phyloP scores from a whole-genome alignment of 2,797 vertebrate genomes.

The Borostomias antarcticus region DNA sequence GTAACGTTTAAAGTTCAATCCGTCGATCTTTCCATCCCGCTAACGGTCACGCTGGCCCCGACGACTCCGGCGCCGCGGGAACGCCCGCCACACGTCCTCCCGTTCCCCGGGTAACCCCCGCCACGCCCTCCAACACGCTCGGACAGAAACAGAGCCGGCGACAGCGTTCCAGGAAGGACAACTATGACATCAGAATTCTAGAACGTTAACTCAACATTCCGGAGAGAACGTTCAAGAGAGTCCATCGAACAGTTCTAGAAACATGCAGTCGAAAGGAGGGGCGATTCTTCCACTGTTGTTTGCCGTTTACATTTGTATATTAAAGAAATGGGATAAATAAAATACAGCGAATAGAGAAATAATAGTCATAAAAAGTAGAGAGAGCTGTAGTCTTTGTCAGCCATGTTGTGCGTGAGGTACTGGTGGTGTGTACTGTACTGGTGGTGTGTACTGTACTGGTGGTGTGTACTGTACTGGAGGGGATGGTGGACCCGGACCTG shows the following conservation, averaged over 20 bases:
- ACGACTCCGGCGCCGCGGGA: not conserved
- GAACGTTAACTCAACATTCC: not conserved
- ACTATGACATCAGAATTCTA: not conserved
- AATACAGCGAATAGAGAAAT: no score
- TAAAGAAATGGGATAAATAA: not conserved
- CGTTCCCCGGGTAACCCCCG: not conserved
- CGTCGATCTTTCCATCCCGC: not conserved
- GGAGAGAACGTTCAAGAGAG: not conserved
- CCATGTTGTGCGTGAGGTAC: no score
- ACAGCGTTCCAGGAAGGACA: not conserved
- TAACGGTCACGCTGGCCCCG: not conserved
- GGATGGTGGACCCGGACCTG: not conserved
- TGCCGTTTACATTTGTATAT: not conserved
- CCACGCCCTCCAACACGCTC: not conserved
- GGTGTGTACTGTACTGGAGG: not conserved
- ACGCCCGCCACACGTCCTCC: no score
- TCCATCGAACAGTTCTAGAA: constrained; percentile 4
- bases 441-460: not conserved
- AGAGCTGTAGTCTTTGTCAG: no score
- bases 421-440: not conserved
- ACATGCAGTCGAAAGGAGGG: constrained; percentile 2
- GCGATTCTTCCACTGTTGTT: not conserved
- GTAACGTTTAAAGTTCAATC: not conserved
- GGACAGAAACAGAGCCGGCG: constrained; percentile 2
- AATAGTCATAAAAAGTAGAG: not conserved